Evolutionary conservation across 1,140 invertebrate genomes (phyloP), one percentile per base, ranked within the genome.

Genomic region (Temnothorax nylanderi): DNA sequence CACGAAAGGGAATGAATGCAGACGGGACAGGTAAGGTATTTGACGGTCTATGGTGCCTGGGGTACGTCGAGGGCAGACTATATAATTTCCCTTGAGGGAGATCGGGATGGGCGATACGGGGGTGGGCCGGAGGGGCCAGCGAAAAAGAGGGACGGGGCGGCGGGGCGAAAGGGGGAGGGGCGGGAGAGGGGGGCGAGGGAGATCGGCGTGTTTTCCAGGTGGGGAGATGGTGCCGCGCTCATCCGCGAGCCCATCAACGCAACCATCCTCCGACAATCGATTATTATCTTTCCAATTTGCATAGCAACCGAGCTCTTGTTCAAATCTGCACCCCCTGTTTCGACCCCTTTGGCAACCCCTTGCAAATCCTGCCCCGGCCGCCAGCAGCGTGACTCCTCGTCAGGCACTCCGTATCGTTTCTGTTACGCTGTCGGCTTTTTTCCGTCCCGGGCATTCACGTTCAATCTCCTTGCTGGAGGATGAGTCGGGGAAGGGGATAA

Each of bases 241-340:
- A 94, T 95, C 93, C 93, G 89, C 92, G 93, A 93, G 92, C 89
- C 94, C 94, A 95, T 95, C 94, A 94, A 92, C 94, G 91, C 92
- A 90, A 89, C 93, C 92, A 93, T 94, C 91, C 94, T 94, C 93
- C 92, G 91, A 93, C 94, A 93, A 95, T 95, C 95, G 95, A 95
- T 95, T 95, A 95, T 95, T 95, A 95, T 95, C 94, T 95, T 95
- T 95, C 94, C 94, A 95, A 95, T 95, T 95, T 95, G 94, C 95
- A 95, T 95, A 93, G 93, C 93, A 93, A 93, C 93, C 91, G 88
- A 92, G 91, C 90, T 94, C 93, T 92, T 93, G 92, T 94, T 94
- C 93, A 92, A 94, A 94, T 94, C 93, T 93, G 91, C 93, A 93
- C 87, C 89, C 87, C 91, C 91, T 87, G 82, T 92, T 69, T 91